Evolutionary conservation across 2,113 vertebrate species (phyloP).

Genomic region (Argyrosomus japonicus): DNA sequence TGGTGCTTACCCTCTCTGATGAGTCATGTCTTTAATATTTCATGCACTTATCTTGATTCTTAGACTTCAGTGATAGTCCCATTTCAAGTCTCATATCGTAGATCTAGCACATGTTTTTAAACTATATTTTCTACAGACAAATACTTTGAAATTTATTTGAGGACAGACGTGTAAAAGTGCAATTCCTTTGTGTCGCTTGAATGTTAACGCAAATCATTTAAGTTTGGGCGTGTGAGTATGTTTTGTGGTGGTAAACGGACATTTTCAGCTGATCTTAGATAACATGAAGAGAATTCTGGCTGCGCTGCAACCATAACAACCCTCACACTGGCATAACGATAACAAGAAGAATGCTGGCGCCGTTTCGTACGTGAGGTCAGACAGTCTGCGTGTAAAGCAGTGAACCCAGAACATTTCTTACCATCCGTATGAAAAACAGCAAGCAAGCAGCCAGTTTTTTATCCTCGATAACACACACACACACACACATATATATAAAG

Average conservation of each 20-base stretch:
- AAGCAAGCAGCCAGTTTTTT: slow-evolving; percentile 37
- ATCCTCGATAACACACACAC: not conserved
- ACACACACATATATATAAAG: slow-evolving; percentile 18
- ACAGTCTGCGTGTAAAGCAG: slow-evolving; percentile 56
- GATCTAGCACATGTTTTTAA: not conserved
- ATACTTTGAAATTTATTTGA: slow-evolving; percentile 8
- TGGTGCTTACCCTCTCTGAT: not conserved
- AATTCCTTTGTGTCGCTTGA: slow-evolving; percentile 3
- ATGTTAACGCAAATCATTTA: slow-evolving; percentile 24
- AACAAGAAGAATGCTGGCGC: slow-evolving; percentile 78
- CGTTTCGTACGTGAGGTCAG: slow-evolving; percentile 61
- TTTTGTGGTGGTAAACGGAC: slow-evolving; percentile 30
- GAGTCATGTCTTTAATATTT: not conserved
- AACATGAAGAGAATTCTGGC: slow-evolving; percentile 65
- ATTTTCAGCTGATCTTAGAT: slow-evolving; percentile 69
- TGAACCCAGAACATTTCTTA: slow-evolving; percentile 63
- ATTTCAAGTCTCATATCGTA: not conserved
- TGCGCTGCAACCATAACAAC: slow-evolving; percentile 73
- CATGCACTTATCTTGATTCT: not conserved
- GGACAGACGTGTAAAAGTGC: slow-evolving; percentile 10
- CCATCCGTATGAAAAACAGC: slow-evolving; percentile 50
- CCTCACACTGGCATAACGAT: slow-evolving; percentile 75
- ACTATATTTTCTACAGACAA: not conserved
- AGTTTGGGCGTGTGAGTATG: slow-evolving; percentile 20
- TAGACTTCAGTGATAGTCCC: not conserved